Conservation (phyloP, 2,888 invertebrate genomes). For the Corythucha ciliata region DNA sequence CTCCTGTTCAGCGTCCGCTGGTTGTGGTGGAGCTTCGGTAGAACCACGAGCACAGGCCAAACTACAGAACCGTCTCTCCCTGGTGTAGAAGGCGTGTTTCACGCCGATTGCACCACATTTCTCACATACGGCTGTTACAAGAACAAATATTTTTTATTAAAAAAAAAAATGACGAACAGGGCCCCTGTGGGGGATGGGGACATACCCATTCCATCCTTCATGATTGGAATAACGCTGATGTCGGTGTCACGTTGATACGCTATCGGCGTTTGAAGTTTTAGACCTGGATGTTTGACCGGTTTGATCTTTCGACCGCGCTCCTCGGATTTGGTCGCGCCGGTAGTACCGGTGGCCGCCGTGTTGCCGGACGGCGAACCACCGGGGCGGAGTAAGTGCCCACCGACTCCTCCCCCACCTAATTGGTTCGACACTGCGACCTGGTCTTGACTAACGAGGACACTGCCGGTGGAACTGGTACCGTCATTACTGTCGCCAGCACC, state of each 20-base stretch:
- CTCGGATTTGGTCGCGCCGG: not conserved
- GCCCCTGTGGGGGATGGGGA: slow-evolving; percentile 32
- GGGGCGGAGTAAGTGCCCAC: slow-evolving; percentile 3
- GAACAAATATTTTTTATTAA: slow-evolving; percentile 1
- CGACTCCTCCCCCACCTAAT: not conserved
- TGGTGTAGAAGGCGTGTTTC: slow-evolving; percentile 76
- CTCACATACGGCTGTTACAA: slow-evolving; percentile 62
- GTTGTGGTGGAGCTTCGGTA: slow-evolving; percentile 26
- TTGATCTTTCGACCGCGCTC: slow-evolving; percentile 52
- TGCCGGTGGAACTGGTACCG: too few relatives aligned
- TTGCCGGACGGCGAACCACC: slow-evolving; percentile 14
- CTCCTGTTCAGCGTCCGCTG: slow-evolving; percentile 9
- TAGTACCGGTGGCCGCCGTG: too few relatives aligned
- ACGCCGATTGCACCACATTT: slow-evolving; percentile 77
- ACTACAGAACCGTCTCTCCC: slow-evolving; percentile 71
- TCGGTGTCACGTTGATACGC: slow-evolving; percentile 71
- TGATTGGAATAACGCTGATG: slow-evolving; percentile 75
- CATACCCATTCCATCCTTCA: slow-evolving; percentile 82
- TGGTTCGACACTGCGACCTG: slow-evolving; percentile 42
- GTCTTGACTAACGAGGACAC: too few relatives aligned
- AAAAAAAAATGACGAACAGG: not conserved
- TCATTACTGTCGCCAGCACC: too few relatives aligned
- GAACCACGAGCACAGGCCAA: slow-evolving; percentile 59
- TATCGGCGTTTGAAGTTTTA: slow-evolving; percentile 65
- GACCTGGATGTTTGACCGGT: slow-evolving; percentile 62